phyloP scores from a whole-genome alignment of 2,113 vertebrate species.

The Burhinus oedicnemus region DNA sequence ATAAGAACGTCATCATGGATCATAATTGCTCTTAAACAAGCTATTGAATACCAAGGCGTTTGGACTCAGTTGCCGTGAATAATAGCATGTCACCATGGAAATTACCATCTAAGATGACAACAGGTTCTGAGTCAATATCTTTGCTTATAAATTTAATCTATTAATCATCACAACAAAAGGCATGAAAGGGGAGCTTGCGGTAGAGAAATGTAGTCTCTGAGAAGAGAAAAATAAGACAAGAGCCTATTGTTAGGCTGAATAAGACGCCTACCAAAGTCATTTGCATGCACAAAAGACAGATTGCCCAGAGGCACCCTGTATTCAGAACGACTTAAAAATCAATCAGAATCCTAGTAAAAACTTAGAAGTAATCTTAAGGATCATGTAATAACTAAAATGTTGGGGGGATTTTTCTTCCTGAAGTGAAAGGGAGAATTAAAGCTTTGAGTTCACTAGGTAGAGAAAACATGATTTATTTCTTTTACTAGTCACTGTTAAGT shows the following conservation, averaged over 20 bases:
- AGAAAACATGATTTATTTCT: neutral
- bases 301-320: neutral
- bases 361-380: neutral
- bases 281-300: neutral
- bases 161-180: neutral
- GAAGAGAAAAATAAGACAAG: neutral
- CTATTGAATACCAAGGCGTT: neutral
- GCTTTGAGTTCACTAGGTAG: neutral
- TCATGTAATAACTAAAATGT: neutral
- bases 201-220: neutral
- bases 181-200: neutral
- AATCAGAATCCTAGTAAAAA: neutral
- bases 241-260: neutral
- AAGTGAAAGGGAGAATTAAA: neutral
- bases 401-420: rapidly evolving
- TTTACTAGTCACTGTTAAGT: neutral
- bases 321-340: neutral
- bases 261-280: neutral
- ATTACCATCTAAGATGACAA: neutral
- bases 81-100: neutral
- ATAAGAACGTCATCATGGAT: neutral
- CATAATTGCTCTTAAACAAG: neutral
- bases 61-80: neutral
- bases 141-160: neutral
- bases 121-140: neutral